Evolutionary conservation across 1,140 invertebrate genomes (phyloP).

Genomic region (Drosophila cardini): DNA sequence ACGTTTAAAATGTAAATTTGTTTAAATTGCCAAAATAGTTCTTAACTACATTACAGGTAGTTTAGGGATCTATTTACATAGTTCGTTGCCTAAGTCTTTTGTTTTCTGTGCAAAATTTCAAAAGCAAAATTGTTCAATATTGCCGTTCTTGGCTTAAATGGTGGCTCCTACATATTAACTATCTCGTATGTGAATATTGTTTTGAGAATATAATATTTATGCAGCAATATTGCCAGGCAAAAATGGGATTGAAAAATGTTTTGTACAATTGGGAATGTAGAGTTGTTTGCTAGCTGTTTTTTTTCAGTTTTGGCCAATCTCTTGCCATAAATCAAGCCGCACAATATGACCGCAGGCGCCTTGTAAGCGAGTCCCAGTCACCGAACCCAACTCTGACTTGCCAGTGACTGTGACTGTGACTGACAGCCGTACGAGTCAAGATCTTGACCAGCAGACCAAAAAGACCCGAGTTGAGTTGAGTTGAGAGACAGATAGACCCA

Average conservation of each 20-base stretch:
- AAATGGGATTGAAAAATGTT: conserved; percentile 69
- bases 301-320: conserved; percentile 62
- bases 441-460: conserved; percentile 67
- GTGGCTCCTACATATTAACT: conserved; percentile 11
- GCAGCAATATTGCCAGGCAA: conserved; percentile 18
- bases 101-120: conserved; percentile 11
- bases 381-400: conserved; percentile 56
- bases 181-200: conserved; percentile 4
- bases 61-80: too few relatives aligned
- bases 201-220: conserved; percentile 19
- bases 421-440: conserved; percentile 74
- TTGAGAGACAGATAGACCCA: conserved; percentile 58
- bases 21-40: too few relatives aligned
- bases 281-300: conserved; percentile 48
- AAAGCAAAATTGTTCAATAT: too few relatives aligned
- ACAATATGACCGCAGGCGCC: conserved; percentile 79
- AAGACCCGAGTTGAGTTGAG: conserved; percentile 1
- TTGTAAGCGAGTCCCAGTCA: conserved; percentile 79
- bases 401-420: conserved; percentile 60
- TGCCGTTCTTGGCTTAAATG: conserved; percentile 1
- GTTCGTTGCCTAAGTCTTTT: conserved; percentile 47
- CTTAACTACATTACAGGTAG: too few relatives aligned
- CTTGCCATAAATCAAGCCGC: conserved; percentile 80
- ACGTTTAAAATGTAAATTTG: too few relatives aligned
- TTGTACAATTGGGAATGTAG: conserved; percentile 72